Evolutionary conservation across 1,140 invertebrate genomes (phyloP).

Genomic region (Leptinotarsa texana): DNA sequence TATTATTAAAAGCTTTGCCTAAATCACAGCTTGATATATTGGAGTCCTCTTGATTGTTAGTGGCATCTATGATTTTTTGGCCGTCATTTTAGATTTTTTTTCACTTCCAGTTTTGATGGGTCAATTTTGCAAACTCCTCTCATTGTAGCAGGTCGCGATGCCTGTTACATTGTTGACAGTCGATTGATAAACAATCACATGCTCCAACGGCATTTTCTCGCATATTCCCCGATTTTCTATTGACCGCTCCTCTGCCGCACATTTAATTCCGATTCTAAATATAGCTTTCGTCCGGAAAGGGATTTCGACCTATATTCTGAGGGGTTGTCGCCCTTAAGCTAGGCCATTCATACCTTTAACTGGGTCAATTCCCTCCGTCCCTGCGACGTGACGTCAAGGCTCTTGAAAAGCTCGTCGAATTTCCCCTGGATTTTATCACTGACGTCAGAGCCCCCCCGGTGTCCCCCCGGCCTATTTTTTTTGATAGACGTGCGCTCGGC

Average conservation of each 20-base stretch:
- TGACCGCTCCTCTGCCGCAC: background rate
- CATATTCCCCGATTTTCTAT: background rate
- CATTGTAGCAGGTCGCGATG: too few relatives aligned
- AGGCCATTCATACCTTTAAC: slow-evolving; percentile 52
- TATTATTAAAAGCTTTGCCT: too few relatives aligned
- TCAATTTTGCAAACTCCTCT: too few relatives aligned
- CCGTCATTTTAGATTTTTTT: too few relatives aligned
- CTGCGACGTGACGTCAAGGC: slow-evolving; percentile 2
- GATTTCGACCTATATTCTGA: slow-evolving; percentile 37
- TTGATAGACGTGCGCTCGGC: background rate
- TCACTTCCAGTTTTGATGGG: too few relatives aligned
- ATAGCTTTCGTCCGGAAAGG: slow-evolving; percentile 33
- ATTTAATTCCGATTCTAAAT: slow-evolving; percentile 35
- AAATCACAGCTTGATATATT: too few relatives aligned
- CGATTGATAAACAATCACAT: too few relatives aligned
- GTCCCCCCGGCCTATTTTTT: slow-evolving; percentile 20
- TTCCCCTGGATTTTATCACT: slow-evolving; percentile 20
- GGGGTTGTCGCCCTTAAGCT: slow-evolving; percentile 50
- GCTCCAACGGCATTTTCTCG: background rate
- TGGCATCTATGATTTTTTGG: too few relatives aligned
- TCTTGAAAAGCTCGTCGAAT: slow-evolving; percentile 21
- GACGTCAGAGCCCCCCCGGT: background rate
- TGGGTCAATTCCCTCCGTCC: slow-evolving; percentile 41
- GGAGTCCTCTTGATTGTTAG: too few relatives aligned
- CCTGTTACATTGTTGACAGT: too few relatives aligned